phyloP scores from a whole-genome alignment of 2,113 vertebrate species.

The Promerops cafer region DNA sequence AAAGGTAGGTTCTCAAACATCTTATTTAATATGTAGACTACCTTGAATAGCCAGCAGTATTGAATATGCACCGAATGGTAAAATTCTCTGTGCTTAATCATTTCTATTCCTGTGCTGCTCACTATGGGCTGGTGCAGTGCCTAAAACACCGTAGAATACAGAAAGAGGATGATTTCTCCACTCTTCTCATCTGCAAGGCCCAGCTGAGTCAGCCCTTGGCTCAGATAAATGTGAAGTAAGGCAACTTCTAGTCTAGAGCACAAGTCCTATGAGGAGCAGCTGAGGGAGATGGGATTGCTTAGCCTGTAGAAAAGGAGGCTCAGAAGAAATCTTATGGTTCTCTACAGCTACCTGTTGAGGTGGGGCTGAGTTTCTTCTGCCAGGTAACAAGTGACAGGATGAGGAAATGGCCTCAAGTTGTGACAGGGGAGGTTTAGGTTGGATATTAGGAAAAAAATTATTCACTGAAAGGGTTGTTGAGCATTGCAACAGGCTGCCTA shows the following conservation, averaged over 20 bases:
- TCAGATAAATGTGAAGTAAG: neutral
- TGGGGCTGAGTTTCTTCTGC: neutral
- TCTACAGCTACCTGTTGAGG: neutral
- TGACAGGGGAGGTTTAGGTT: neutral
- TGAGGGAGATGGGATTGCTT: neutral
- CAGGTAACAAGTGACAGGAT: neutral
- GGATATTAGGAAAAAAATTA: neutral
- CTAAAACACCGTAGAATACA: neutral
- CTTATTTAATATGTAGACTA: neutral
- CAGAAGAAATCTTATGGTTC: neutral
- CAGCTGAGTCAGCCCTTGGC: neutral
- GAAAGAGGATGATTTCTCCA: neutral
- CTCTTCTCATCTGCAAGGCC: neutral
- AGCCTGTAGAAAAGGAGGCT: neutral
- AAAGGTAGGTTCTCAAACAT: neutral
- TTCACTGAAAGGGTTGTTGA: neutral
- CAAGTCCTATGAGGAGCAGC: neutral
- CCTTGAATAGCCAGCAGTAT: neutral
- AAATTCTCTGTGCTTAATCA: neutral
- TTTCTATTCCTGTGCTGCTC: neutral
- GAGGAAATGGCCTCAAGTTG: neutral
- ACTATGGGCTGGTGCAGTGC: neutral
- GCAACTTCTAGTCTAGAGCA: neutral
- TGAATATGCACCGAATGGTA: fast-evolving
- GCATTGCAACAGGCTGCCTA: neutral